Base-by-base conservation (phyloP, 2,888 invertebrate genomes). In the Pecten maximus region DNA sequence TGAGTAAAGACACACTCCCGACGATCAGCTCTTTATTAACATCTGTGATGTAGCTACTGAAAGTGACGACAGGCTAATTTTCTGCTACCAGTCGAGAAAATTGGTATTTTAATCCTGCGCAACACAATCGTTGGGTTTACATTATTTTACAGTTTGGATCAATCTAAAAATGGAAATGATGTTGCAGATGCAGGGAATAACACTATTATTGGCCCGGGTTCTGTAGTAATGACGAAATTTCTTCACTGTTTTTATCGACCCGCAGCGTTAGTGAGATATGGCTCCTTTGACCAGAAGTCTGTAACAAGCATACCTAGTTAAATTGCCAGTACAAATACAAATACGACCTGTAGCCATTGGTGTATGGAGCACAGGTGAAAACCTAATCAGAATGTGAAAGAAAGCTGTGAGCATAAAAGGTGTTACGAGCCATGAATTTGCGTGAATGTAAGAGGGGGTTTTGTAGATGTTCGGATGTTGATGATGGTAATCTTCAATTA, bases 371-470 rank as follows among this genome's bases (percentile, higher is more conserved):
- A 35, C 74, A 74, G 74, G 74, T 74, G 35, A 74, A 74, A 74
- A 74, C 74, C 6, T 15, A 74, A 74, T 74, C 1, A 74, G 74
- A 74, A 35, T 15, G 28, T 15, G 74, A 74, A 74, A 35, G 35
- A 23, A 74, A 35, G 10, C 74, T 28, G 35, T 10, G 35, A 35
- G 74, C 12, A 35, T 74, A 74, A 74, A n/a, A 74, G 15, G 74
- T 74, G 74, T 74, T 74, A 74, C 74, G 74, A 74, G 35, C 35
- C 74, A 74, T 74, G 74, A 74, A 74, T 74, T 74, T 74, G 74
- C 35, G 74, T 74, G 74, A 74, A 74, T 74, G 35, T 74, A 74
- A 74, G 35, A n/a, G n/a, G n/a, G n/a, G 60, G 60, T 60, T 74
- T 74, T 28, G 28, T 74, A 74, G 74, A 74, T 8, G 74, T 74